These are phyloP conservation scores for Malurus alboscapulatus DNA, from an alignment of 2,113 vertebrate genomes.

Conservation along the genomic window DNA sequence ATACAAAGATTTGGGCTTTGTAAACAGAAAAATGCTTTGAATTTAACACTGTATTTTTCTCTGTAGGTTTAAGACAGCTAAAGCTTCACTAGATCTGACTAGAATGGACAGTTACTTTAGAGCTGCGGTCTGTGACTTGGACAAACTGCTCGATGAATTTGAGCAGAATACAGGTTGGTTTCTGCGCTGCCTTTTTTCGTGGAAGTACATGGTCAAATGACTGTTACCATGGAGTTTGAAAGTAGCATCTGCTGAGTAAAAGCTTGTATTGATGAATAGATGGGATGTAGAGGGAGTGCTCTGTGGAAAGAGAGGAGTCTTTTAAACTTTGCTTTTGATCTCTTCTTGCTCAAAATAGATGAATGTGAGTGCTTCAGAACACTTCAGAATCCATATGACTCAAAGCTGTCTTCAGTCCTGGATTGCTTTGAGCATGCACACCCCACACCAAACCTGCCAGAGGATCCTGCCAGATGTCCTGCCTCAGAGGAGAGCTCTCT, in stretches of 20 bases:
- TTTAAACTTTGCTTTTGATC: background rate
- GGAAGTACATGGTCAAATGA: background rate
- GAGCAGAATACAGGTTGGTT: conserved; percentile 90
- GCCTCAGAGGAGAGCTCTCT: conserved; percentile 60
- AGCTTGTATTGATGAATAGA: background rate
- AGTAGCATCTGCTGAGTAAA: background rate
- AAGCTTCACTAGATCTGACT: conserved; percentile 26
- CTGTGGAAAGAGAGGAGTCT: background rate
- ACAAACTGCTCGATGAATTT: conserved; percentile 97
- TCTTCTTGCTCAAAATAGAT: conserved; percentile 69
- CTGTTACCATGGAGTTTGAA: background rate
- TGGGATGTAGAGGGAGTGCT: background rate
- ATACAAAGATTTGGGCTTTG: background rate
- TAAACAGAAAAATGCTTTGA: background rate
- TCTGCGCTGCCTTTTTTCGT: background rate
- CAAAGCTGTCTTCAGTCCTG: conserved; percentile 68
- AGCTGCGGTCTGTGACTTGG: conserved; percentile 93
- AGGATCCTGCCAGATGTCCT: background rate
- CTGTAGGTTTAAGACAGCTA: conserved; percentile 56
- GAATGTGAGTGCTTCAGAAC: conserved; percentile 77
- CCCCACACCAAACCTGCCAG: conserved; percentile 40
- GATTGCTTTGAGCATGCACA: conserved; percentile 65
- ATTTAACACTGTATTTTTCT: background rate
- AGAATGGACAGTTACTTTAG: conserved; percentile 98
- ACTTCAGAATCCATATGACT: conserved; percentile 59